A percentile compares a stretch with the other conserved stretches of the same genome.
phyloP scores from a whole-genome alignment of 2,113 vertebrate genomes.

The Probosciger aterrimus region DNA sequence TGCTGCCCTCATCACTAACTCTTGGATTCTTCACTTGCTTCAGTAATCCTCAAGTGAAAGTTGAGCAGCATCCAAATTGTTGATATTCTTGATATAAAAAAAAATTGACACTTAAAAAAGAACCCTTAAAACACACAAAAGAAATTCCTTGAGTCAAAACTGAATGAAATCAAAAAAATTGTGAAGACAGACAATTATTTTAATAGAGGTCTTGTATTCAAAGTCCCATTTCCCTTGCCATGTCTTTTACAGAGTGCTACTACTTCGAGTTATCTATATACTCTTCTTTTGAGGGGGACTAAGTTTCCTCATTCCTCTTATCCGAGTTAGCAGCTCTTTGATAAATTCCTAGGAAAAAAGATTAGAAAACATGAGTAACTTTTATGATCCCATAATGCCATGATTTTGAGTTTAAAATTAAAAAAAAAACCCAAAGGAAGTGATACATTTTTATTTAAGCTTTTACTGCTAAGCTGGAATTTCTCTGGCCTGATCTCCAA shows the following conservation, averaged over 20 bases:
- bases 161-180: slow-evolving; percentile 62
- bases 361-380: slow-evolving; percentile 31
- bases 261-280: slow-evolving; percentile 77
- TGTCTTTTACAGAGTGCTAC: slow-evolving; percentile 47
- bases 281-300: slow-evolving; percentile 93
- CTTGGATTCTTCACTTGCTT: slow-evolving; percentile 42
- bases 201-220: slow-evolving; percentile 68
- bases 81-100: slow-evolving; percentile 61
- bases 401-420: neutral
- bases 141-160: slow-evolving; percentile 69
- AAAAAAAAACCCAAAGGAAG: neutral
- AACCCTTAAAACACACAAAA: slow-evolving; percentile 63
- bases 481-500: neutral
- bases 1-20: slow-evolving; percentile 22
- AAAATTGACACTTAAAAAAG: slow-evolving; percentile 65
- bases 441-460: neutral
- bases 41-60: slow-evolving; percentile 40
- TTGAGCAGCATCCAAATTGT: slow-evolving; percentile 55
- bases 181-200: slow-evolving; percentile 67
- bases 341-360: slow-evolving; percentile 84
- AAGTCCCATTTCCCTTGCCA: slow-evolving; percentile 58
- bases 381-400: neutral
- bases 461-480: neutral
- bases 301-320: slow-evolving; percentile 97
- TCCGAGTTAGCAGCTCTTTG: slow-evolving; percentile 90